These are phyloP conservation scores for Nysson spinosus DNA, from an alignment of 2,888 invertebrate species.

Conservation along the genomic window DNA sequence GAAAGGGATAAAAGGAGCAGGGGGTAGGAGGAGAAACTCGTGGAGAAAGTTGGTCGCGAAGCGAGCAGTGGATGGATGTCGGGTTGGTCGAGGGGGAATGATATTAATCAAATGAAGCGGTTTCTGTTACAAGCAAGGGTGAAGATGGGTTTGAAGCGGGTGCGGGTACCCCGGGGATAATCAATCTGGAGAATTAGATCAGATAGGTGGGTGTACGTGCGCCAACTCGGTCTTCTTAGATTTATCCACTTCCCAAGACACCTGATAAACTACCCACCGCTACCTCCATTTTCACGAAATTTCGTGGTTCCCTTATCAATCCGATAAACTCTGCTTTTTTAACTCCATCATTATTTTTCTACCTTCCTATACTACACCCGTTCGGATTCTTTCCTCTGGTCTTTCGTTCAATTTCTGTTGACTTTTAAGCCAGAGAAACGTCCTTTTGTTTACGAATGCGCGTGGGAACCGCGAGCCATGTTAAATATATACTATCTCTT, in stretches of 20 bases:
- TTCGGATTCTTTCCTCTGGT: too few species aligned
- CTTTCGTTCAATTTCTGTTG: too few species aligned
- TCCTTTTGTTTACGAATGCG: too few species aligned
- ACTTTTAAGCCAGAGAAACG: too few species aligned
- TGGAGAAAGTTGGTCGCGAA: constrained; percentile 33
- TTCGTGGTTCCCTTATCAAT: constrained; percentile 32
- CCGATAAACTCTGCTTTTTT: constrained; percentile 10
- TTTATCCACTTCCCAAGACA: constrained; percentile 46
- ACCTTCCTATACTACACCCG: too few species aligned
- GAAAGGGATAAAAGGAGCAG: constrained; percentile 38
- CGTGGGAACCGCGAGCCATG: too few species aligned
- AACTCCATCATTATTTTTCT: too few species aligned
- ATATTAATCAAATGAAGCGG: constrained; percentile 61
- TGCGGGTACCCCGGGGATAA: constrained; percentile 48
- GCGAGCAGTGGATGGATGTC: too few species aligned
- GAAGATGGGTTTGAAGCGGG: constrained; percentile 49
- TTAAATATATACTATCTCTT: too few species aligned
- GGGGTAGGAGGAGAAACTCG: too few species aligned
- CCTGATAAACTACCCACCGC: constrained; percentile 37
- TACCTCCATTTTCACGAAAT: constrained; percentile 39
- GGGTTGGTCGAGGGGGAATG: constrained; percentile 25
- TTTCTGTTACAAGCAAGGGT: constrained; percentile 57
- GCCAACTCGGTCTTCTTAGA: constrained; percentile 49
- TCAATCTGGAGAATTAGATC: constrained; percentile 60
- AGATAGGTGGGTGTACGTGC: constrained; percentile 54